Conservation (phyloP, 64 coral and sea anemone genomes). For the Montipora capricornis region DNA sequence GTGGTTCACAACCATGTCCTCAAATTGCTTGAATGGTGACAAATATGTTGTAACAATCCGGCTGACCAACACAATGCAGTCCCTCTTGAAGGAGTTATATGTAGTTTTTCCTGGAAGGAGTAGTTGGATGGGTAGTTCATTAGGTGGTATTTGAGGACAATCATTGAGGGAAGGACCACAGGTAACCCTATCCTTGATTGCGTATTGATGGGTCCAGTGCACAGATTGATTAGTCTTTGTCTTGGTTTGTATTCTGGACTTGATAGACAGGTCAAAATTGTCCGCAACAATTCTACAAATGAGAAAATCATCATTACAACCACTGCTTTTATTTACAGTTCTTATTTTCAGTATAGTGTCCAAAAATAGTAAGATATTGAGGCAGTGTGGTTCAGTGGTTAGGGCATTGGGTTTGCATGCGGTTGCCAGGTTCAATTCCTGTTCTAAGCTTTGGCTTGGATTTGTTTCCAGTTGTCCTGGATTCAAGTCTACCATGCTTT, state of each 20-base stretch:
- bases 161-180: neutral
- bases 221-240: conserved; percentile 15
- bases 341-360: no score
- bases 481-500: no score
- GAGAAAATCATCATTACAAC: neutral
- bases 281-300: conserved; percentile 9
- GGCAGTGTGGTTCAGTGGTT: no score
- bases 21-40: neutral
- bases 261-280: neutral
- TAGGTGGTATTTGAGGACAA: neutral
- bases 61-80: neutral
- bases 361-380: no score
- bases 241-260: conserved; percentile 9
- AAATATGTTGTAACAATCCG: neutral
- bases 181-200: conserved; percentile 5
- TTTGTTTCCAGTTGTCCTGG: no score
- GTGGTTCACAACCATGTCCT: neutral
- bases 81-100: neutral
- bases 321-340: neutral
- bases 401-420: no score
- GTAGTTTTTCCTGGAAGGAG: neutral
- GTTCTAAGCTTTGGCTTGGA: no score
- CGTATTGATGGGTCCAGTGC: conserved; percentile 43
- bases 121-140: neutral
- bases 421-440: no score